Evolutionary conservation across 2,113 vertebrate species (phyloP), one percentile per base, ranked within the genome.

Genomic region (Dolichotis patagonum): DNA sequence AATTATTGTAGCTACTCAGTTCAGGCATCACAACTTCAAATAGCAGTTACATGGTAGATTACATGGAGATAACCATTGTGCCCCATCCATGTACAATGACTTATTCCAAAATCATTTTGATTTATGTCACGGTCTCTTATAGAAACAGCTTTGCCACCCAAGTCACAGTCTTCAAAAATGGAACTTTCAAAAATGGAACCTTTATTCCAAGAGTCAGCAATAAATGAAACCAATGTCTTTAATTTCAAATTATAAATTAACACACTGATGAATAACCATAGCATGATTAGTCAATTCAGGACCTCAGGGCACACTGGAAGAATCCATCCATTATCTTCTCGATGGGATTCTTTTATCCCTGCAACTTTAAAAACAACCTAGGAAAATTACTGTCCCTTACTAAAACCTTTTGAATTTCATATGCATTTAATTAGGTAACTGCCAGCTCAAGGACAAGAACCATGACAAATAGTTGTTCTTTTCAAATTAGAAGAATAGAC

Each of bases 351-450:
- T 98, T 98, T 98, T 97, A 92, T 98, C 97, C 98, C 96, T 75
- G 97, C 94, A 98, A 98, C 98, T 98, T 98, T 98, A 98, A 98
- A 98, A 98, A 98, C 97, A 98, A 98, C 89, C 91, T 94, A 97
- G 85, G 98, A 98, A 99, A 98, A 98, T 98, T 97, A 98, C 98
- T 98, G 97, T 97, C 98, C 98, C 98, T 98, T 96, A 96, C 96
- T 98, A 97, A 98, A 98, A 97, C 96, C 98, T 98, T 98, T 98
- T 98, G 98, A 98, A 99, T 99, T 99, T 99, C 98, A 98, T 98
- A 98, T 98, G 98, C 97, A 98, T 98, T 98, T 98, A 99, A 98
- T 99, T 99, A 99, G 98, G 98, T 98, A 98, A 98, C 98, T 98
- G 98, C 97, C 98, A 98, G 97, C 96, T 98, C 98, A 98, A 98